Evolutionary conservation across 2,113 vertebrate genomes (phyloP), one percentile per base, ranked within the genome.

Genomic region (Oceanites oceanicus): DNA sequence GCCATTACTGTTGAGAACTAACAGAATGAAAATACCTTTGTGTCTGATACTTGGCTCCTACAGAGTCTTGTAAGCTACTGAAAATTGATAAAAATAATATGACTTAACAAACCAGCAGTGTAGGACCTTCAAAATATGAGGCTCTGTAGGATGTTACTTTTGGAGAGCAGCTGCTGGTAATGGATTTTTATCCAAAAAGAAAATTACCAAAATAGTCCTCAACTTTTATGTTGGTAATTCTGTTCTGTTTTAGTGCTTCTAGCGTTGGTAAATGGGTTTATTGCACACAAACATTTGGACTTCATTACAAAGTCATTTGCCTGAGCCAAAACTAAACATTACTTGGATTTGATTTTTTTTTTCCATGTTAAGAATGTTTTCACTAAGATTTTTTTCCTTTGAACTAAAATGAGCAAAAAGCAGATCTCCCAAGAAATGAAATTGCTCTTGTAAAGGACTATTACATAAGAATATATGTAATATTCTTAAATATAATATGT

Each of bases 151-250:
- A 45, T 75, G 15, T 52, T 86, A 40, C 15, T 18, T 79, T 90
- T 94, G 0, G 1, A 82, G 74, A 95, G 17, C 71, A 93, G 71
- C 80, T 93, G 63, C 67, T 88, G 50, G 23, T 70, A 76, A 83
- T 82, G 53, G 38, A 40, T 36, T 80, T 84, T 72, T 76, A 52
- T 36, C 15, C 27, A 20, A 68, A 49, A 73, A 88, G 68, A 94
- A 47, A 87, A 68, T 82, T 90, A 47, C 58, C n/a, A 42, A 62
- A 93, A 53, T 72, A 93, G 45, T 79, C 58, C 32, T 96, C 88
- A 87, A 65, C 50, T 92, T 92, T 87, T 91, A 89, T 74, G 80
- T 61, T 86, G 29, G 44, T 38, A 96, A 72, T 96, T 93, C 52
- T 81, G 13, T 94, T 88, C 90, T 88, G 53, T 61, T 71, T 95